Base-by-base conservation (phyloP, 2,888 invertebrate genomes). In the Nezara viridula region DNA sequence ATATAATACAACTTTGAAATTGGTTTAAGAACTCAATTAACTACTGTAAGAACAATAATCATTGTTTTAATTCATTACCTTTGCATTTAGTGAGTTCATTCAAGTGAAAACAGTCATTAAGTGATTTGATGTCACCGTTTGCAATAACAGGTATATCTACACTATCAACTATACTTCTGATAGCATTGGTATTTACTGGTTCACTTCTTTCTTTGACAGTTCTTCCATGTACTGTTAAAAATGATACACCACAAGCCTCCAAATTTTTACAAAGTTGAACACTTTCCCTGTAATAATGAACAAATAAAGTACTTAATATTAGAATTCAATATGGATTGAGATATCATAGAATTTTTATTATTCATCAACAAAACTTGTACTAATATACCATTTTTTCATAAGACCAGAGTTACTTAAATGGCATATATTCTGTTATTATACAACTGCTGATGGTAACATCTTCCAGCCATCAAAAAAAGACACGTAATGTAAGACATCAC, bases 221-320 rank as follows among this genome's bases (percentile, higher is more conserved):
- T 89, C 99, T 95, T 1, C 97, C 98, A 94, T 99, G 99, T 47
- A 99, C 95, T 0, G 97, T 96, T 55, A 99, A 92, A 93, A 97
- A 99, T 88, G 96, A 96, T 1, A 96, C 96, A n/a, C 98, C 98
- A 92, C 97, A 96, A 90, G 95, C 95, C 92, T 99, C 98, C 88
- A 98, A 93, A 91, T 95, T 95, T 91, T 95, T 95, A 91, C 97
- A 98, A 90, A 99, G 92, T 89, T 96, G 95, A 37, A 99, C 95
- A 1, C 97, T 98, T 91, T 94, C 94, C 90, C 94, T 94, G 88
- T 93, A 92, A 88, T 47, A 49, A 49, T 27, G 44, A 85, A 85
- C 19, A 37, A 19, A 73, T 19, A 37, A 21, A 73, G 21, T 2
- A 50, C 19, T 21, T 50, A 50, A 50, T 50, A 50, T 50, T 50